Evolutionary conservation across 2,888 invertebrate species (phyloP).

Genomic region (Nemapogon koenigi): DNA sequence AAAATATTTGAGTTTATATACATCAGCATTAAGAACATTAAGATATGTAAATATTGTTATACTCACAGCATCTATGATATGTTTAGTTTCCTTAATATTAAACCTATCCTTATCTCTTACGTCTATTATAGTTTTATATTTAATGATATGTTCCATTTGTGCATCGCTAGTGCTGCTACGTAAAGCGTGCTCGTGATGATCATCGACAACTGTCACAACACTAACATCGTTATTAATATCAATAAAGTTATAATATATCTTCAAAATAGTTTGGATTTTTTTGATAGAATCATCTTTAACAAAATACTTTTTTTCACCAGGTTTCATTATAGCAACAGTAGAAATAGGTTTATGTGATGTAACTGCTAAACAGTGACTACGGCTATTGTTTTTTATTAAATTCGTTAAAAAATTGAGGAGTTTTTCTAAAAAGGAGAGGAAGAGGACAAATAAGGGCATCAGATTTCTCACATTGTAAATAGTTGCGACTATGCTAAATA

Average conservation of each 20-base stretch:
- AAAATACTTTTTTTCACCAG: neutral
- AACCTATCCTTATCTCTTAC: conserved; percentile 45
- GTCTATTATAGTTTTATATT: conserved; percentile 23
- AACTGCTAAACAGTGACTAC: too few species aligned
- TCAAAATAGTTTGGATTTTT: conserved; percentile 38
- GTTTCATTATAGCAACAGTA: neutral
- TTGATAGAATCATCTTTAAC: neutral
- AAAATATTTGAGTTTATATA: conserved; percentile 62
- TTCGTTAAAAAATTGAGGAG: conserved; percentile 46
- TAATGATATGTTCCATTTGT: conserved; percentile 42
- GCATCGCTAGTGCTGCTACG: conserved; percentile 35
- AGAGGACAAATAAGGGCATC: conserved; percentile 20
- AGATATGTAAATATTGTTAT: conserved; percentile 58
- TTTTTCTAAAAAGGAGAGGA: conserved; percentile 22
- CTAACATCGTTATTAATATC: conserved; percentile 22
- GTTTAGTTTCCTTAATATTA: conserved; percentile 50
- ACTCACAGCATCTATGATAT: conserved; percentile 63
- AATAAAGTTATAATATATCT: conserved; percentile 49
- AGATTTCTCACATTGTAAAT: conserved; percentile 30
- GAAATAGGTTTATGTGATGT: neutral
- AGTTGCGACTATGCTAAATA: conserved; percentile 34
- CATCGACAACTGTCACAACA: conserved; percentile 34
- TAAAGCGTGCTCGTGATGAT: conserved; percentile 52
- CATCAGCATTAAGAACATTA: conserved; percentile 57
- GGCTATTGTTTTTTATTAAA: conserved; percentile 40